Evolutionary conservation across 2,888 invertebrate species (phyloP), one percentile per base, ranked within the genome.

Genomic region (Silvanus unidentatus): DNA sequence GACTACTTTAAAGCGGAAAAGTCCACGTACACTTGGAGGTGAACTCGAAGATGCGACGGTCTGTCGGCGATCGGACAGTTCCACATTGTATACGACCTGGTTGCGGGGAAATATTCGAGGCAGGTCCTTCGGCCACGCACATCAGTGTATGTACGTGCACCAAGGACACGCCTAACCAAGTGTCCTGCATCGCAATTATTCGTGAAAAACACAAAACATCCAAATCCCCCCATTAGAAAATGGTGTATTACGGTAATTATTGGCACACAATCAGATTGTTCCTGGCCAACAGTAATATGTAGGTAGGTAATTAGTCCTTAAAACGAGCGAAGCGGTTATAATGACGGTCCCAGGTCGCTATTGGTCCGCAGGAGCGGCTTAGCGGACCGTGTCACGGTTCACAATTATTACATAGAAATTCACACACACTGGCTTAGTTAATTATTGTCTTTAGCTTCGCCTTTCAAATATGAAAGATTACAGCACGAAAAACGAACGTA

Each of bases 51-150:
- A 16, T 15, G 37, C 37, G 37, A 15, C 47, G 41, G 49, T 48
- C 49, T 48, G 49, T 50, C 42, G 49, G 50, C 48, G 50, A 50
- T 43, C 47, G 44, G 48, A 50, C 48, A 42, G 47, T 46, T 40
- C 45, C 50, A 48, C 48, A 51, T 50, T 22, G 8, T 22, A 22
- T 22, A 22, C 22, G 22, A 22, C 22, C 22, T 5, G 15, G n/a
- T n/a, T n/a, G n/a, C n/a, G 14, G 12, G 3, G 43, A 47, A 40
- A 51, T 57, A 60, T 60, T 59, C 60, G 44, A 51, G 43, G 48
- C 60, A 60, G 59, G 60, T 60, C 53, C 54, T 54, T 55, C 51
- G 45, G 49, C 47, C 60, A 60, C 59, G 60, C 55, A 60, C 54
- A 46, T 37, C 10, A 28, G 22, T 22, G 8, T 22, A 38, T 42